Conservation (phyloP, 92 coral and sea anemone genomes). For the Umimayanthus chanpuru region DNA sequence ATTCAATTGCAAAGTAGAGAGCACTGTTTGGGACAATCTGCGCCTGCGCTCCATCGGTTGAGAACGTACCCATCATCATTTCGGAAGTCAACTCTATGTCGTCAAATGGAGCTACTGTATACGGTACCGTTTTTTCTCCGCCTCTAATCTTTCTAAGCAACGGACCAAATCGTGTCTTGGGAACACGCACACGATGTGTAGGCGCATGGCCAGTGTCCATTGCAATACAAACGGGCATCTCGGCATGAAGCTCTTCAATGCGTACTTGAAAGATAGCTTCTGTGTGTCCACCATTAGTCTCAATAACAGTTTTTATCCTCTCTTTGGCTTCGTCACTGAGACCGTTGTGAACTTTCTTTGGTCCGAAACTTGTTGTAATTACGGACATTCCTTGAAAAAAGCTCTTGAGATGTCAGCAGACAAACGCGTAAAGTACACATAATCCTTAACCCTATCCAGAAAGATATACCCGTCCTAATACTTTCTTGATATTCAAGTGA, state of each 20-base stretch:
- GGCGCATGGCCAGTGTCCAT: too few relatives aligned
- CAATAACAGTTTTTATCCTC: not conserved
- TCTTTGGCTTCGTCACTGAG: not conserved
- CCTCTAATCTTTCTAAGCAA: not conserved
- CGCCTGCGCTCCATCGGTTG: not conserved
- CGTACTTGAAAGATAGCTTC: not conserved
- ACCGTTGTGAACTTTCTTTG: not conserved
- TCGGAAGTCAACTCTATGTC: slow-evolving; percentile 12
- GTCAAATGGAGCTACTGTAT: not conserved
- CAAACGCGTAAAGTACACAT: too few relatives aligned
- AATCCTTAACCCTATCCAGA: too few relatives aligned
- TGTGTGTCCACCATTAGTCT: not conserved
- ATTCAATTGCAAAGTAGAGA: not conserved
- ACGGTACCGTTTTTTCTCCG: not conserved
- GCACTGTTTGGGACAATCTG: not conserved
- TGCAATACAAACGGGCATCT: slow-evolving; percentile 31
- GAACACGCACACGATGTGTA: slow-evolving; percentile 2
- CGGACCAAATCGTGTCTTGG: slow-evolving; percentile 5
- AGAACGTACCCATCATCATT: not conserved
- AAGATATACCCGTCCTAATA: too few relatives aligned
- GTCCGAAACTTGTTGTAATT: not conserved
- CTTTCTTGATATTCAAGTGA: too few relatives aligned
- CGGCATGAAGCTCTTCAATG: not conserved
- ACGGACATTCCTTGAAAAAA: not conserved
- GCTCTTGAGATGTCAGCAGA: too few relatives aligned